Evolutionary conservation across 2,888 invertebrate genomes (phyloP), one percentile per base, ranked within the genome.

Genomic region (Sepiola atlantica): DNA sequence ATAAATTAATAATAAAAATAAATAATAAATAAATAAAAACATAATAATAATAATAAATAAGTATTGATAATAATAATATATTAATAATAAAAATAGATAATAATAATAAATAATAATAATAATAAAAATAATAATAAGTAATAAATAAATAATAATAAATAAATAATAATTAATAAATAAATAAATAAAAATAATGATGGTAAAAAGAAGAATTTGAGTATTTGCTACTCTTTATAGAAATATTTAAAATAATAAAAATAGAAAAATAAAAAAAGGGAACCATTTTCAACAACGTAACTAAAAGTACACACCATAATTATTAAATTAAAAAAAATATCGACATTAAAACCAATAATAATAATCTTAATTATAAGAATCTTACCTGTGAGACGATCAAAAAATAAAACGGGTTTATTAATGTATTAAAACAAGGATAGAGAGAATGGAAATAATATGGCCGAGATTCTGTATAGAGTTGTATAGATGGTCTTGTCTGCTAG

Each of bases 401-500:
- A 77, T 77, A 77, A 4, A 45, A 77, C n/a, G 77, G 77, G n/a
- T 77, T 28, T 32, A 77, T 21, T 77, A 61, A 24, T 45, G 12
- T n/a, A 16, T 16, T 57, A 57, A 57, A 57, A 77, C n/a, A 77
- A 77, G 12, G 14, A 14, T 12, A 10, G 8, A 28, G 77, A 77
- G 32, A n/a, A 77, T 45, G 77, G 77, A n/a, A 32, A 77, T 77
- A 32, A 77, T 77, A 77, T 77, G 77, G n/a, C 77, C n/a, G 77
- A 77, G 77, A n/a, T 77, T 77, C 77, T n/a, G 77, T 77, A 77
- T 77, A 14, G n/a, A 18, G n/a, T 32, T n/a, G 77, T 77, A n/a
- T n/a, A 77, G 77, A 77, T 77, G n/a, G n/a, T 77, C n/a, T n/a
- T n/a, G n/a, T n/a, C 77, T 77, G 77, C 77, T 77, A 77, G 77